A percentile compares a stretch with the other conserved stretches of the same genome.
These are phyloP conservation scores for Danio jaintianensis DNA, from an alignment of 2,797 vertebrate genomes.

Conservation along the genomic window DNA sequence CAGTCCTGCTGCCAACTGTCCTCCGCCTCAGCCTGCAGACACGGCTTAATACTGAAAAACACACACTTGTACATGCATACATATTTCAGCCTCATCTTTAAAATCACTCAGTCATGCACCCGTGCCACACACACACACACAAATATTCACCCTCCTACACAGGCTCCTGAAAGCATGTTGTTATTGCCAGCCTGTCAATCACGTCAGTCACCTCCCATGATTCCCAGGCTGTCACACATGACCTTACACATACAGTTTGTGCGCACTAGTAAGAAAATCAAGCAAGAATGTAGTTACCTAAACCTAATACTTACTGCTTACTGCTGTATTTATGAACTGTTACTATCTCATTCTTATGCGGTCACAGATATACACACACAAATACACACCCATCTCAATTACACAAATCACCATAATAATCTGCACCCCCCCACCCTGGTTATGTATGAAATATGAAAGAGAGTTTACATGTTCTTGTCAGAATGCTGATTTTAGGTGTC, in stretches of 20 bases:
- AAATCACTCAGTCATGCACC: conserved; percentile 28
- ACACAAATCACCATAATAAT: not conserved
- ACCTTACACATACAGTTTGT: conserved; percentile 17
- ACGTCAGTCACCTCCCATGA: conserved; percentile 44
- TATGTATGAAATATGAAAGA: not conserved
- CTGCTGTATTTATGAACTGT: conserved; percentile 59
- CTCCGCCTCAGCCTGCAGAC: conserved; percentile 84
- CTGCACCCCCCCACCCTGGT: not conserved
- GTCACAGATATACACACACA: not conserved
- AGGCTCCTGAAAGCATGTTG: not conserved
- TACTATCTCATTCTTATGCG: not conserved
- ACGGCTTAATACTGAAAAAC: conserved; percentile 66
- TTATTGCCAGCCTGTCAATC: conserved; percentile 15
- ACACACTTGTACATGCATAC: conserved; percentile 4
- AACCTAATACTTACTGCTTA: conserved; percentile 20
- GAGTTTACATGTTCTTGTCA: conserved; percentile 62
- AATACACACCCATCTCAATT: conserved; percentile 15
- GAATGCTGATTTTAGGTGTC: conserved; percentile 65
- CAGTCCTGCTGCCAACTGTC: conserved; percentile 83
- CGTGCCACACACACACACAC: not conserved
- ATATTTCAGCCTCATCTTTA: conserved; percentile 5
- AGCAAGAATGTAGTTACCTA: conserved; percentile 26
- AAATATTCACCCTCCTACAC: conserved; percentile 30
- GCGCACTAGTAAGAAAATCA: conserved; percentile 17
- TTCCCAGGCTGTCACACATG: conserved; percentile 48